Percentiles rank a stretch among this genome's conserved stretches.
phyloP scores from a whole-genome alignment of 2,888 invertebrate species.

The Melipona beecheii region DNA sequence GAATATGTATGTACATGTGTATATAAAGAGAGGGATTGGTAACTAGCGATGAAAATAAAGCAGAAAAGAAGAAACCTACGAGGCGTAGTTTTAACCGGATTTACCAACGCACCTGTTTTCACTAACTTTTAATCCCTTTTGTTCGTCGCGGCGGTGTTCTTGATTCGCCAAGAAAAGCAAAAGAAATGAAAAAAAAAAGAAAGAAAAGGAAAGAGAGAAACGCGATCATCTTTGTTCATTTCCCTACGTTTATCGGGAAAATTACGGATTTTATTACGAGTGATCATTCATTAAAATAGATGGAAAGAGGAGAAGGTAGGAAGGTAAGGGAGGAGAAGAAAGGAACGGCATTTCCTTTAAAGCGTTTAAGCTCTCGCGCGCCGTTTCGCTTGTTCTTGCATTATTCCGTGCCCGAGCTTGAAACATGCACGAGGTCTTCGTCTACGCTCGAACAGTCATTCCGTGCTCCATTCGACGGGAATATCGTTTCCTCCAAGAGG shows the following conservation, averaged over 20 bases:
- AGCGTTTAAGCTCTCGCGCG: background rate
- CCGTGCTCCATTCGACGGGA: background rate
- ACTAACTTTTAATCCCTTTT: constrained; percentile 65
- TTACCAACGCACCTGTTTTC: constrained; percentile 68
- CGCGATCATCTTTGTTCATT: constrained; percentile 33
- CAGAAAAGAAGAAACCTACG: constrained; percentile 29
- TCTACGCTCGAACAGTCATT: background rate
- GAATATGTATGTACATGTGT: background rate
- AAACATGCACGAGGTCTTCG: constrained; percentile 4
- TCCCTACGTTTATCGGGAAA: constrained; percentile 18
- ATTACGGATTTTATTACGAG: constrained; percentile 32
- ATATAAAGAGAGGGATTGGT: background rate
- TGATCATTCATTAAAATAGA: background rate
- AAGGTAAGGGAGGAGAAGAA: background rate
- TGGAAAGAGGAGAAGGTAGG: background rate
- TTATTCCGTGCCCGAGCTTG: constrained; percentile 1
- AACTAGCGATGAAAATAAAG: background rate
- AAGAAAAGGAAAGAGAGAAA: background rate
- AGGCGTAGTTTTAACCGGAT: constrained; percentile 62
- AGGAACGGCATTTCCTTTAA: background rate
- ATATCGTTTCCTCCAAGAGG: background rate
- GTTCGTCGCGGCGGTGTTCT: constrained; percentile 38
- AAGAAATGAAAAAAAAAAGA: background rate
- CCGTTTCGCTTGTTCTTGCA: background rate
- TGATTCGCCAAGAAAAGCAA: constrained; percentile 33